A percentile compares a stretch with the other conserved stretches of the same genome.
Evolutionary conservation across 1,140 invertebrate species (phyloP).

Genomic region (Calliphora vicina): DNA sequence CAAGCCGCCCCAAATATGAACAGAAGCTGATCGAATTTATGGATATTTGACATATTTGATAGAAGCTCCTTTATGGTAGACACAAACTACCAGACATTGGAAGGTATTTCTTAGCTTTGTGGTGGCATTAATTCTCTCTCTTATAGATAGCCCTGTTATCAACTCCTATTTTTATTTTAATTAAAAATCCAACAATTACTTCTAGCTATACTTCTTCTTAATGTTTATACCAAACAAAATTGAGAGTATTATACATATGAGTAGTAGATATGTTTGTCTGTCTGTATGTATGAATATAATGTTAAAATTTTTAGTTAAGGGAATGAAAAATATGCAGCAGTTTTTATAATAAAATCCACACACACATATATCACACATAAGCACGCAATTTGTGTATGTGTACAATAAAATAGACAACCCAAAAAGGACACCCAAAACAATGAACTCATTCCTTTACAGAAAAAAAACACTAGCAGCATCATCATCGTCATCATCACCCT

Average conservation of each 20-base stretch:
- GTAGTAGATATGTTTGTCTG: neutral
- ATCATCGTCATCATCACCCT: constrained; percentile 12
- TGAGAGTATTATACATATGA: neutral
- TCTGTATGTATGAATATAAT: neutral
- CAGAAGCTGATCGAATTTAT: no score
- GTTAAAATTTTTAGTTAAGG: neutral
- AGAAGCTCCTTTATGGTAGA: no score
- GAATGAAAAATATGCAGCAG: neutral
- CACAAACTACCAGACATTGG: no score
- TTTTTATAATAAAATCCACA: neutral
- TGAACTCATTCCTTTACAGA: neutral
- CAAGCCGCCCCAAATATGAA: no score
- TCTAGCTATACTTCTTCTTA: neutral
- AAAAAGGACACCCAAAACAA: neutral
- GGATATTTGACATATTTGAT: no score
- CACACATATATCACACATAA: neutral
- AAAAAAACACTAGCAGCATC: neutral
- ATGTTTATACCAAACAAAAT: neutral
- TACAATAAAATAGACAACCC: neutral
- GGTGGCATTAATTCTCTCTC: no score
- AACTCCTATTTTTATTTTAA: no score
- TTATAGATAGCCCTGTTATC: no score
- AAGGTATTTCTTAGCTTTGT: no score
- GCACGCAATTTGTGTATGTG: neutral
- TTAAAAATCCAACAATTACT: no score